Conservation (phyloP, 2,797 vertebrate species). For the Sparus aurata region DNA sequence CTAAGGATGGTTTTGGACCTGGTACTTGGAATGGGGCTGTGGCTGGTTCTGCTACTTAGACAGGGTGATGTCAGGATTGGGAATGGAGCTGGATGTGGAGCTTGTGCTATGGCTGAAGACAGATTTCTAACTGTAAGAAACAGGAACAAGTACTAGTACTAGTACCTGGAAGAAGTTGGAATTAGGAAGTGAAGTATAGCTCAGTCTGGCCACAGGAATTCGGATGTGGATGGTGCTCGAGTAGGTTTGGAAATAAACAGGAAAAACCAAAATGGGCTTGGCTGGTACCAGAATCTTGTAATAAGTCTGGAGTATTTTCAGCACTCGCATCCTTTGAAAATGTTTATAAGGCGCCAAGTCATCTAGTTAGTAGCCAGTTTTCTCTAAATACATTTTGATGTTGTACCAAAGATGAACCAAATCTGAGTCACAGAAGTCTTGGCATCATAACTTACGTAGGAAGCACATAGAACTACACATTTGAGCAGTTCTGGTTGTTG, state of each 20-base stretch:
- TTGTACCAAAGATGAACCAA: slow-evolving; percentile 13
- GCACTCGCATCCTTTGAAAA: slow-evolving; percentile 16
- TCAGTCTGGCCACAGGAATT: background rate
- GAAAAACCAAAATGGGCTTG: background rate
- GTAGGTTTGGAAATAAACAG: background rate
- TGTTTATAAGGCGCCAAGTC: slow-evolving; percentile 25
- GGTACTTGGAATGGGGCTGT: slow-evolving; percentile 9
- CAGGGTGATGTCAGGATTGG: background rate
- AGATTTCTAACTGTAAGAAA: slow-evolving; percentile 11
- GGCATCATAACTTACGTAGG: too few relatives aligned
- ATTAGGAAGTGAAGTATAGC: slow-evolving; percentile 14
- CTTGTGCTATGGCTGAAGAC: slow-evolving; percentile 5
- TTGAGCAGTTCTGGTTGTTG: background rate
- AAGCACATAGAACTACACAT: background rate
- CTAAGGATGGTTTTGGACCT: slow-evolving; percentile 39
- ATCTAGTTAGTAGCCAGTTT: slow-evolving; percentile 8
- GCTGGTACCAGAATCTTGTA: slow-evolving; percentile 12
- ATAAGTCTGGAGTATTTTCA: slow-evolving; percentile 29
- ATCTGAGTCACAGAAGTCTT: background rate
- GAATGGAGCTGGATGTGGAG: slow-evolving; percentile 5
- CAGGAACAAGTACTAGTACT: background rate
- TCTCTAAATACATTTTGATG: slow-evolving; percentile 9
- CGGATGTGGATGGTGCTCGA: background rate
- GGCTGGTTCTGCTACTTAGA: slow-evolving; percentile 7
- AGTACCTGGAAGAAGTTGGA: background rate